Evolutionary conservation across 2,888 invertebrate genomes (phyloP).

Genomic region (Pandemis heparana): DNA sequence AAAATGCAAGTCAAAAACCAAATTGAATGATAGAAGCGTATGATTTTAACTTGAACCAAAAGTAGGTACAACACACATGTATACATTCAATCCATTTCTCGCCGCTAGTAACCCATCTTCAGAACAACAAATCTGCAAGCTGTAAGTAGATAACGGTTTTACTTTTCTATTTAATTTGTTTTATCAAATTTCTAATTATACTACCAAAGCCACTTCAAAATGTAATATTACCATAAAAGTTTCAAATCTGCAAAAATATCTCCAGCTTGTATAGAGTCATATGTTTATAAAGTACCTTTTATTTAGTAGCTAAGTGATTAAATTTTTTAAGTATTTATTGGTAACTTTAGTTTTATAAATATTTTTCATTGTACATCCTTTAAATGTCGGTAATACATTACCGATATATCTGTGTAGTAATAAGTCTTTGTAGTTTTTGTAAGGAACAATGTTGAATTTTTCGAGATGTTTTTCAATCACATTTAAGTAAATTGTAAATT

Average conservation of each 20-base stretch:
- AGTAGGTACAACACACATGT: background rate
- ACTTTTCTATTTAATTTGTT: background rate
- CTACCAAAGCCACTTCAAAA: constrained; percentile 37
- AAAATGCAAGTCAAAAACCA: background rate
- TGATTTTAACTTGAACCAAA: background rate
- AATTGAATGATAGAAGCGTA: background rate
- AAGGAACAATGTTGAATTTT: constrained; percentile 76
- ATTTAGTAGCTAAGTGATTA: constrained; percentile 66
- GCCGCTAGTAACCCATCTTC: background rate
- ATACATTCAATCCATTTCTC: background rate
- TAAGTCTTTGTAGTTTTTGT: constrained; percentile 55
- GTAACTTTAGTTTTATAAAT: constrained; percentile 75
- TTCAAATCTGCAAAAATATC: constrained; percentile 62
- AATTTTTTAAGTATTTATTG: constrained; percentile 81
- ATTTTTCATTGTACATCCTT: constrained; percentile 69
- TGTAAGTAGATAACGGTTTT: background rate
- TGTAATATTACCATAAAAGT: constrained; percentile 25
- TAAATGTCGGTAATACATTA: constrained; percentile 50
- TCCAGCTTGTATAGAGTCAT: constrained; percentile 63
- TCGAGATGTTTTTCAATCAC: constrained; percentile 72
- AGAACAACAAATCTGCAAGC: background rate
- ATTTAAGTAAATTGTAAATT: constrained; percentile 80
- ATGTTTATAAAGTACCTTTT: constrained; percentile 83
- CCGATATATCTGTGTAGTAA: constrained; percentile 47
- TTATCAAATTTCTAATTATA: background rate